Percentiles rank a stretch among this genome's conserved stretches.
Conservation (phyloP, 2,888 invertebrate species). For the Agrochola lota region DNA sequence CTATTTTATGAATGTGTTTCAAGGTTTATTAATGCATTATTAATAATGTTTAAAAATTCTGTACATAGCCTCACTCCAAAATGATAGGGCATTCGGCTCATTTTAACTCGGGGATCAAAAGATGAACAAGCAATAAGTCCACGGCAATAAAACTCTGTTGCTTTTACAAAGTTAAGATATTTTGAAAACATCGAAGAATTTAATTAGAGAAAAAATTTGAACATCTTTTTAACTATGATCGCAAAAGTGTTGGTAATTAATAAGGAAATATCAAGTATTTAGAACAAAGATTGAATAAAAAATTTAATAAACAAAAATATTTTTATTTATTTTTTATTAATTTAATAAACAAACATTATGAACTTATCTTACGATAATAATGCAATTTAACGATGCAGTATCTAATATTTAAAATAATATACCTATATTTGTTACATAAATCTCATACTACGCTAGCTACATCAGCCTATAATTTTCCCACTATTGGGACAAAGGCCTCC, state of each 20-base stretch:
- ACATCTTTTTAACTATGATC: background rate
- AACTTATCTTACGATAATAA: background rate
- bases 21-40: background rate
- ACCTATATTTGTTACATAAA: background rate
- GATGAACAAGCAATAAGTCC: conserved; percentile 24
- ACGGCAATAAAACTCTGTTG: conserved; percentile 13
- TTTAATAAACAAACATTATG: too few species aligned
- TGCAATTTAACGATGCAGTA: background rate
- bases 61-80: conserved; percentile 6
- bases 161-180: conserved; percentile 9
- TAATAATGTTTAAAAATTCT: conserved; percentile 6
- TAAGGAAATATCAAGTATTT: background rate
- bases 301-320: too few species aligned
- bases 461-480: too few species aligned
- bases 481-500: too few species aligned
- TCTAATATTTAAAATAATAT: too few species aligned
- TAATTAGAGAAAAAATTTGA: background rate
- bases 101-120: conserved; percentile 26
- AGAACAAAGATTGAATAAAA: background rate
- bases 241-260: background rate
- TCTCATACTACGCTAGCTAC: too few species aligned
- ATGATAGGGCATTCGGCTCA: conserved; percentile 19
- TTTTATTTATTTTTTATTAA: too few species aligned
- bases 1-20: background rate
- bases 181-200: conserved; percentile 6